Percentiles rank a stretch among this genome's conserved stretches.
phyloP scores from a whole-genome alignment of 1,140 invertebrate genomes.

The Scaptomyza pallida region DNA sequence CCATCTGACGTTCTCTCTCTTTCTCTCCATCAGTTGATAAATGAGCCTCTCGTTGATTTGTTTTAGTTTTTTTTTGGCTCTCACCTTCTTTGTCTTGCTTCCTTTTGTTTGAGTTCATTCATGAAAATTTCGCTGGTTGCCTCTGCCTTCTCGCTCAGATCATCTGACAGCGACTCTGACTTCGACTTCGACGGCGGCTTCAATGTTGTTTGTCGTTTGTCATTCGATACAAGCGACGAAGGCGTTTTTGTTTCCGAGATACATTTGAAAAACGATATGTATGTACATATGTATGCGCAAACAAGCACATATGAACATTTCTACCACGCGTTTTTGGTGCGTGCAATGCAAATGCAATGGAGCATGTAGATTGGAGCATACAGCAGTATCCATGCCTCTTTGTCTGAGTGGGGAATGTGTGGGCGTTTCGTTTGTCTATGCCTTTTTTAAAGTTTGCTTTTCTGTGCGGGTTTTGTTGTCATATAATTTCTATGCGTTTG shows the following conservation, averaged over 20 bases:
- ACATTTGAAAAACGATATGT: conserved; percentile 72
- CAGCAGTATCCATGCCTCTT: conserved; percentile 3
- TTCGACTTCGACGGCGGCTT: conserved; percentile 24
- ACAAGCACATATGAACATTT: conserved; percentile 11
- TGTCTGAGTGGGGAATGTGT: conserved; percentile 30
- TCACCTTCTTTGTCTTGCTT: conserved; percentile 14
- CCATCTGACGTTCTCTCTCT: background rate
- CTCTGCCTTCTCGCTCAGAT: conserved; percentile 33
- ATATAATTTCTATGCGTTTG: conserved; percentile 19
- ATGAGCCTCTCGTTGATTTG: conserved; percentile 22
- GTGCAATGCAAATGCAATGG: conserved; percentile 74
- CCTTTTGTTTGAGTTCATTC: conserved; percentile 66
- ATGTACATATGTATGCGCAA: conserved; percentile 10
- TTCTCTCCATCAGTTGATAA: conserved; percentile 23
- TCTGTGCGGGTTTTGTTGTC: conserved; percentile 39
- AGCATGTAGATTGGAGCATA: conserved; percentile 38
- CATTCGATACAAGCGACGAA: conserved; percentile 67
- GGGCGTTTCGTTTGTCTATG: conserved; percentile 35
- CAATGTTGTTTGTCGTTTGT: conserved; percentile 65
- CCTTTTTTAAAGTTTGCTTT: conserved; percentile 5
- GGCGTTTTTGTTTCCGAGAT: conserved; percentile 55
- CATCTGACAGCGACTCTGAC: conserved; percentile 46
- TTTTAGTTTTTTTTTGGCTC: conserved; percentile 2
- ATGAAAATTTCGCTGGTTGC: conserved; percentile 49
- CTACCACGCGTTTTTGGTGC: conserved; percentile 73